Base-by-base conservation (phyloP, 2,113 vertebrate species). In the Phocoena sinus region DNA sequence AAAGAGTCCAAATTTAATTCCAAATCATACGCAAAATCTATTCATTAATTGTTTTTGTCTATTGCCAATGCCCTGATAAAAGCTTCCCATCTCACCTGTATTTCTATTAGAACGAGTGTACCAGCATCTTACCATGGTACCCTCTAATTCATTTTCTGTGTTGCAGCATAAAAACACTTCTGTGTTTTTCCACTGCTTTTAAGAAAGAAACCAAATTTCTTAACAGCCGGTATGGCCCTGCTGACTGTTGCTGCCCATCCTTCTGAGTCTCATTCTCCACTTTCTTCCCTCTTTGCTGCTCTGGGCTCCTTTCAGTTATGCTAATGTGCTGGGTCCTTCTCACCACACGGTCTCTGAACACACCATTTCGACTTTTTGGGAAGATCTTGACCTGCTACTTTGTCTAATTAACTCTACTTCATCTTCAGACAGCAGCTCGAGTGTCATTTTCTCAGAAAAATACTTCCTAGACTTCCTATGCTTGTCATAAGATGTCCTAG, bases 141-240 rank as follows among this genome's bases (percentile, higher is more conserved):
- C 31, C n/a, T 70, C 15, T 38, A 4, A 17, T 23, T 84, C 21
- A 36, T 68, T 58, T 62, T 76, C 77, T 20, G 25, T 56, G 1
- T 44, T n/a, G 14, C 20, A 74, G 10, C 33, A 63, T 33, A n/a
- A 33, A 12, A 65, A 31, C 1, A n/a, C 47, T 89, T 68, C 3
- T 26, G 12, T 12, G 5, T 47, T 13, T 80, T 63, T 53, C 28
- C 7, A 21, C 5, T 33, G 15, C 23, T 53, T 25, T 90, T 44
- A 31, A 25, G 3, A 18, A 25, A 28, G 38, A 86, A 81, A 47
- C 7, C 31, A 56, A n/a, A 31, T 36, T 41, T 47, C 44, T 31
- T 31, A 18, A 4, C 1, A 67, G 20, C 14, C 18, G 26, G 2
- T 15, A 3, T 1, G 11, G 15, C 5, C n/a, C 21, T 53, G 15